Evolutionary conservation across 2,888 invertebrate species (phyloP), one percentile per base, ranked within the genome.

Genomic region (Neuroscelio doddi): DNA sequence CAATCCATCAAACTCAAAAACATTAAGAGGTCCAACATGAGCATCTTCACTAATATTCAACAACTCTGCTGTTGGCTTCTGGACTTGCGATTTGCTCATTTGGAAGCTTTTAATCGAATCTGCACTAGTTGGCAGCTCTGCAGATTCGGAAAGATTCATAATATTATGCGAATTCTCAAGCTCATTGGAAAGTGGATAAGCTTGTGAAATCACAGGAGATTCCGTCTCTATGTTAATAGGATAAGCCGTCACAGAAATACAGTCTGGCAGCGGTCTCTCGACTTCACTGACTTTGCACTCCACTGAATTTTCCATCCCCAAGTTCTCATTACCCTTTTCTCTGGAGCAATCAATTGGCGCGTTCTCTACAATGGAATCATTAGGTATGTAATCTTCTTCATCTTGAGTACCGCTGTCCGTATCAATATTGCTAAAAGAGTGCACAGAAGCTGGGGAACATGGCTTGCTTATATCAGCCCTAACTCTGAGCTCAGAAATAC

Each of bases 1-100:
- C 46, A 85, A 74, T 34, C 87, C 87, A 61, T 88, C 87, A 74
- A 88, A 86, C 69, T 87, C 87, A 57, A 87, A 85, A 52, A 87
- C 85, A 72, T 87, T 87, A 59, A 84, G 80, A 26, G 84, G 82
- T 14, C 83, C 82, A 29, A 83, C 80, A 49, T 84, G 83, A 29
- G 84, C 83, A 58, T 84, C 82, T 57, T 83, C 83, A 50, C 80
- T 83, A 39, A 84, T 82, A 65, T 83, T 83, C 34, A 84, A 70
- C 24, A 84, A 65, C 59, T 84, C 84, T 26, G 80, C 73, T 10
- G 81, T 74, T 34, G 81, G 81, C 59, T 82, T 80, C 34, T 80
- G 81, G 51, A 76, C 68, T 51, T 75, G 70, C 1, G 76, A 70
- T 56, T 84, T 83, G 21, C 57, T 49, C 1, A 70, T 67, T 10